Base-by-base conservation (phyloP, 37 sponge, comb jelly and placozoan genomes). In the Corticium candelabrum region DNA sequence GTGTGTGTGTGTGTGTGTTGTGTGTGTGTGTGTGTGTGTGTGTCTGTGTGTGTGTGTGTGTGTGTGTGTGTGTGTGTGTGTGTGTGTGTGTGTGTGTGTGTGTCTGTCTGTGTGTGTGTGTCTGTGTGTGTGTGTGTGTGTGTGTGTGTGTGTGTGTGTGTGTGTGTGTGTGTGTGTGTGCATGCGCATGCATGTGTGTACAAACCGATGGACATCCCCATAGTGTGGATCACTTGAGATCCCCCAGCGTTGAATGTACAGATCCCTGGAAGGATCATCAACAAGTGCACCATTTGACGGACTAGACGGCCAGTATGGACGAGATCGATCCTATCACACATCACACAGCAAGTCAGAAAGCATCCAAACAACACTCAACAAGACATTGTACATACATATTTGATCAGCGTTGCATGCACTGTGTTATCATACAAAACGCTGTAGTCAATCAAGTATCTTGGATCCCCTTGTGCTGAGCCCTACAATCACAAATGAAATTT, bases 191-290 rank as follows among this genome's bases (percentile, higher is more conserved):
- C 62, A 27, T 27, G 21, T 50, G 39, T 35, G 34, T 81, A 2
- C 68, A 38, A 0, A 92, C 93, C 92, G 83, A 78, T 94, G 95
- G 5, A 90, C 72, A 41, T 97, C 99, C 34, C 99, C 99, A 76
- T 86, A 87, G 56, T 75, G 69, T 2, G 84, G 57, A 67, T 85
- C 74, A 39, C 81, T 39, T 1, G 90, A 80, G 34, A 80, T 78
- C 11, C 95, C 95, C 95, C 95, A 94, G 41, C 95, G 62, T 79
- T 94, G 95, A 30, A 94, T 81, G 40, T 68, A 86, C 38, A 94
- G 40, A 7, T 67, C 76, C 36, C 76, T 50, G 1, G 69, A 76
- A 1, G 68, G 40, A 50, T 90, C 86, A 37, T 84, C 86, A 0
- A 86, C 84, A 1, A 90, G 68, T 31, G 67, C 69, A 7, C 96